These are phyloP conservation scores for Anableps anableps DNA, from an alignment of 2,797 vertebrate genomes.

Conservation along the genomic window DNA sequence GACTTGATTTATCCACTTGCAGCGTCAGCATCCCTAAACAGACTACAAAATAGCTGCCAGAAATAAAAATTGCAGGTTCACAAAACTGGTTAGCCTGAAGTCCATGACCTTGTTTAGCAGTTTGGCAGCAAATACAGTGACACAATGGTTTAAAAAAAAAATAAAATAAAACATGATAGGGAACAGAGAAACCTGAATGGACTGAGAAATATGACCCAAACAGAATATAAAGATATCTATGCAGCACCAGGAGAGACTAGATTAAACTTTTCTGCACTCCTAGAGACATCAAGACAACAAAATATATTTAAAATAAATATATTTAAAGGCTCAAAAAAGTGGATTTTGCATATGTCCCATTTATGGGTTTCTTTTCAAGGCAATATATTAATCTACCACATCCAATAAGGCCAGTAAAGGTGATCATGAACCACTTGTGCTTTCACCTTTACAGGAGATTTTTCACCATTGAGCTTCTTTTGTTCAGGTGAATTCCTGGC, in stretches of 20 bases:
- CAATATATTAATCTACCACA: conserved; percentile 52
- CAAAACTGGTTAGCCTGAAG: too few relatives aligned
- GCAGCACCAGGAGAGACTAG: too few relatives aligned
- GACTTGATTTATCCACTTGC: too few relatives aligned
- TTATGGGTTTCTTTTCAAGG: conserved; percentile 21
- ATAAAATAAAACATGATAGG: background rate
- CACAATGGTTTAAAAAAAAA: background rate
- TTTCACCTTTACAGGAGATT: conserved; percentile 41
- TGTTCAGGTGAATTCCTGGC: conserved; percentile 37
- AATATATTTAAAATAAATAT: background rate
- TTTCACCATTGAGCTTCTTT: conserved; percentile 24
- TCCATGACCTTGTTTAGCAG: too few relatives aligned
- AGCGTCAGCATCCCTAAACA: too few relatives aligned
- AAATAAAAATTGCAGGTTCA: too few relatives aligned
- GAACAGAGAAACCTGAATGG: background rate
- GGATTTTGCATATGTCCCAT: background rate
- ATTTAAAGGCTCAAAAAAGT: background rate
- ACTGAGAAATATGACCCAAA: background rate
- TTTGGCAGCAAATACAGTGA: background rate
- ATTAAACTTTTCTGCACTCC: background rate
- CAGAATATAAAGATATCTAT: background rate
- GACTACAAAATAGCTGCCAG: too few relatives aligned
- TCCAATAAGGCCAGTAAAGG: conserved; percentile 39
- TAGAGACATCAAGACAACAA: background rate
- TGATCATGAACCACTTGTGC: conserved; percentile 43